Conservation (phyloP, 2,888 invertebrate genomes). For the Tenodera sinensis region DNA sequence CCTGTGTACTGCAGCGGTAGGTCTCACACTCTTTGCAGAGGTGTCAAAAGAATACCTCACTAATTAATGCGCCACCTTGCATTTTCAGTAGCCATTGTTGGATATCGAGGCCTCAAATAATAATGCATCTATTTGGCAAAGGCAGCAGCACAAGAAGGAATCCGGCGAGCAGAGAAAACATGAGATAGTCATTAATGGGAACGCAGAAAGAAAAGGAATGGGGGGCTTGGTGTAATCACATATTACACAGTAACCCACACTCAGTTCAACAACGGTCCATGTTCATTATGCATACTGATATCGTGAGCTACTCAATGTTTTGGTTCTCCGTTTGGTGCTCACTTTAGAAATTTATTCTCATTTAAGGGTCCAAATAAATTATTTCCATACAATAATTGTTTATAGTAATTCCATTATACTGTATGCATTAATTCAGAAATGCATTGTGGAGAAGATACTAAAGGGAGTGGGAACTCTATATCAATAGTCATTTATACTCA, state of each 20-base stretch:
- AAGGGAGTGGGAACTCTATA: no score
- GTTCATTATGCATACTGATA: background rate
- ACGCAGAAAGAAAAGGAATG: background rate
- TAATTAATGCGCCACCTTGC: background rate
- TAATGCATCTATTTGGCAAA: background rate
- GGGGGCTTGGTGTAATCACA: background rate
- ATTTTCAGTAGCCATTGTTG: background rate
- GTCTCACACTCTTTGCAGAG: background rate
- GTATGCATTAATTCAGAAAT: no score
- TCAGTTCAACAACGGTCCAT: background rate
- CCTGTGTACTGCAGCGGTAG: no score
- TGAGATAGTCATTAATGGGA: background rate
- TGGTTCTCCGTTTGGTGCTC: no score
- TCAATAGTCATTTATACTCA: no score
- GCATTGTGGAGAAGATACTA: no score
- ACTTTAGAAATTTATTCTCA: no score
- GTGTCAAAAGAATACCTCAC: background rate
- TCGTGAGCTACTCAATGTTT: no score
- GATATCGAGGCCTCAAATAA: background rate
- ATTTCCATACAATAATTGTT: no score
- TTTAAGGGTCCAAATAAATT: no score
- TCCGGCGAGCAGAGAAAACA: background rate
- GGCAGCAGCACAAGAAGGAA: background rate
- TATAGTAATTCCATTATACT: no score
- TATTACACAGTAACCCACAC: background rate